A percentile compares a stretch with the other conserved stretches of the same genome.
phyloP scores from a whole-genome alignment of 2,797 vertebrate genomes.

The Malurus splendens region DNA sequence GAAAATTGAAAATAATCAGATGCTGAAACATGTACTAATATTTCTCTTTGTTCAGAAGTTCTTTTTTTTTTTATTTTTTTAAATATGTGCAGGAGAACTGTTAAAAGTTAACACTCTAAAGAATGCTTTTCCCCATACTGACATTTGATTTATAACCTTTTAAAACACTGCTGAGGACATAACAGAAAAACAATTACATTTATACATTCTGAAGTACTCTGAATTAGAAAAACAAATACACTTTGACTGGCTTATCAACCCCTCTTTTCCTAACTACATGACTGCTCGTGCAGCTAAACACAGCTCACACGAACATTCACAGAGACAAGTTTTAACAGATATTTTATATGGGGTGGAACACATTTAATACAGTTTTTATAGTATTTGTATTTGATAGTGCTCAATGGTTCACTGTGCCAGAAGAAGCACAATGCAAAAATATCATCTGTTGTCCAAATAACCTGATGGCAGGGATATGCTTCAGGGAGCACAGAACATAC shows the following conservation, averaged over 20 bases:
- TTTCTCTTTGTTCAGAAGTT: neutral
- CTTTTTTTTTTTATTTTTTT: neutral
- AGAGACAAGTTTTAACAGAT: neutral
- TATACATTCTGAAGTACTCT: neutral
- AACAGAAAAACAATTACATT: neutral
- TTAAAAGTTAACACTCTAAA: neutral
- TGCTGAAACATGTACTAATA: neutral
- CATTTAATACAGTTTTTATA: neutral
- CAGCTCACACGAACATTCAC: neutral
- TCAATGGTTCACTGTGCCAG: neutral
- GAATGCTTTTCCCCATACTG: neutral
- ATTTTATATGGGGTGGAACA: neutral
- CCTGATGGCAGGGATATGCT: neutral
- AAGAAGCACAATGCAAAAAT: neutral
- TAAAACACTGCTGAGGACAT: neutral
- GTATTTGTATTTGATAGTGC: neutral
- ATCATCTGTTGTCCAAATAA: neutral
- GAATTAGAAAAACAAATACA: neutral
- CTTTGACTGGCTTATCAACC: neutral
- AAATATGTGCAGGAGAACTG: neutral
- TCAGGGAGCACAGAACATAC: neutral
- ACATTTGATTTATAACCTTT: neutral
- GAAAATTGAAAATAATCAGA: constrained; percentile 6
- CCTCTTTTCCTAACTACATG: neutral
- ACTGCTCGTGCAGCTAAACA: neutral